phyloP scores from a whole-genome alignment of 2,797 vertebrate genomes.

The Corythornis leucogaster region DNA sequence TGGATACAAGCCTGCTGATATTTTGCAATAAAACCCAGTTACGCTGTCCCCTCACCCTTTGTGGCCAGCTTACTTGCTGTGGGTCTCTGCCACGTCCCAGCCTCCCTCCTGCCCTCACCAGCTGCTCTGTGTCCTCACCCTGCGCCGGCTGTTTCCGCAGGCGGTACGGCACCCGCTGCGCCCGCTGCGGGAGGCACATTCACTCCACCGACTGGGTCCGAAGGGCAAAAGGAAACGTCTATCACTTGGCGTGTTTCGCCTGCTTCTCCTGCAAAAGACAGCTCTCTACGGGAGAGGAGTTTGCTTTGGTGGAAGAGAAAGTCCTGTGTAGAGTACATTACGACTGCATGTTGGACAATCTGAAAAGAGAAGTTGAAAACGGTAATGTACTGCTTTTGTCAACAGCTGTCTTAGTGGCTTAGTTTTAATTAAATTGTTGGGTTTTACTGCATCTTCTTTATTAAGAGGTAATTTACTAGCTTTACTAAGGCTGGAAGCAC shows the following conservation, averaged over 20 bases:
- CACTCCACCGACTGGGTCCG: constrained; percentile 97
- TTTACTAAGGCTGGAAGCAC: constrained; percentile 17
- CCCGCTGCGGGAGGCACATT: constrained; percentile 92
- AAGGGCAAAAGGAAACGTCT: constrained; percentile 92
- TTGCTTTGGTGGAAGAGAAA: constrained; percentile 93
- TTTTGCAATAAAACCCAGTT: accelerated
- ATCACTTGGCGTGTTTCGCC: constrained; percentile 95
- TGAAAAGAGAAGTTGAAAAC: constrained; percentile 93
- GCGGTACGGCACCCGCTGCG: constrained; percentile 92
- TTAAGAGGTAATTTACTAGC: neutral
- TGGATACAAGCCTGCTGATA: accelerated
- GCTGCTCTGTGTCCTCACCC: neutral
- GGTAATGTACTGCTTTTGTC: constrained; percentile 75
- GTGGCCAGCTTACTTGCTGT: no score
- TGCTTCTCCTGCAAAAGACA: constrained; percentile 97
- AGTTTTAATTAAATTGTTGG: neutral
- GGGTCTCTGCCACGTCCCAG: accelerated
- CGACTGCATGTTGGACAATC: constrained; percentile 94
- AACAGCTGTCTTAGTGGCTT: neutral
- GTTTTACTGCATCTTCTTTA: neutral
- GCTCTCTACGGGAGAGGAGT: constrained; percentile 95
- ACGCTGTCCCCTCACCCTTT: neutral
- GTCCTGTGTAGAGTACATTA: constrained; percentile 94
- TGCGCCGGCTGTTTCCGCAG: constrained; percentile 65
- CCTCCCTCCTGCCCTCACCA: no score